Evolutionary conservation across 2,113 vertebrate species (phyloP).

Genomic region (Ameiurus melas): DNA sequence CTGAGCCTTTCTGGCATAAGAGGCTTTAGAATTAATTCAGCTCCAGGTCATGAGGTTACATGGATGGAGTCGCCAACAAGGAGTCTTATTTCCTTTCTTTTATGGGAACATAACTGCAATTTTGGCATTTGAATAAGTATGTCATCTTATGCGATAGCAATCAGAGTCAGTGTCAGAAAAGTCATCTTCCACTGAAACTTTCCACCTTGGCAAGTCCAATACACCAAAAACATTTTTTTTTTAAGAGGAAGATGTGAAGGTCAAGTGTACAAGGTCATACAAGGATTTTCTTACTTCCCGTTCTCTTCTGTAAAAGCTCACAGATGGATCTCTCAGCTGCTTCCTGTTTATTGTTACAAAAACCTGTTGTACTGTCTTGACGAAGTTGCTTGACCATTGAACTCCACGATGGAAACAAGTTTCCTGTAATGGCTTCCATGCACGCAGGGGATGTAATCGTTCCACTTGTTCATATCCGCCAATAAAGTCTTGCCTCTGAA

Average conservation of each 20-base stretch:
- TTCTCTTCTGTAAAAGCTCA: background rate
- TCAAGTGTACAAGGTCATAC: constrained; percentile 61
- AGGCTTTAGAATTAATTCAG: constrained; percentile 1
- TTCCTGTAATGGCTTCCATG: constrained; percentile 61
- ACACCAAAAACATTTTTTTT: constrained; percentile 8
- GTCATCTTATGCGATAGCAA: constrained; percentile 50
- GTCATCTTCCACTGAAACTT: constrained; percentile 2
- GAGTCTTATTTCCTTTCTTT: constrained; percentile 37
- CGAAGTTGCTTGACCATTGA: constrained; percentile 58
- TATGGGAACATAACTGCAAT: constrained; percentile 10
- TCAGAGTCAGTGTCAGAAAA: constrained; percentile 45
- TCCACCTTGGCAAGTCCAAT: constrained; percentile 24
- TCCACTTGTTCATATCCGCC: constrained; percentile 37
- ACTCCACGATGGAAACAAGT: constrained; percentile 58
- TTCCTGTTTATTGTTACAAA: constrained; percentile 72
- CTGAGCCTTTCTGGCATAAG: constrained; percentile 34
- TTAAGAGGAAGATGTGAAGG: constrained; percentile 61
- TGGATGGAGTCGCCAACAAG: constrained; percentile 12
- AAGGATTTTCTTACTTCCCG: constrained; percentile 42
- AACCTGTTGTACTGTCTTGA: constrained; percentile 56
- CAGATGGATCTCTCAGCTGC: constrained; percentile 62
- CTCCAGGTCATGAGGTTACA: constrained; percentile 27
- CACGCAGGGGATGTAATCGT: constrained; percentile 50
- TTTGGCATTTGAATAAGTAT: constrained; percentile 31
- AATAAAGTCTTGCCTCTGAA: constrained; percentile 30